These are phyloP conservation scores for Saturnia pavonia DNA, from an alignment of 2,888 invertebrate species.

Conservation along the genomic window DNA sequence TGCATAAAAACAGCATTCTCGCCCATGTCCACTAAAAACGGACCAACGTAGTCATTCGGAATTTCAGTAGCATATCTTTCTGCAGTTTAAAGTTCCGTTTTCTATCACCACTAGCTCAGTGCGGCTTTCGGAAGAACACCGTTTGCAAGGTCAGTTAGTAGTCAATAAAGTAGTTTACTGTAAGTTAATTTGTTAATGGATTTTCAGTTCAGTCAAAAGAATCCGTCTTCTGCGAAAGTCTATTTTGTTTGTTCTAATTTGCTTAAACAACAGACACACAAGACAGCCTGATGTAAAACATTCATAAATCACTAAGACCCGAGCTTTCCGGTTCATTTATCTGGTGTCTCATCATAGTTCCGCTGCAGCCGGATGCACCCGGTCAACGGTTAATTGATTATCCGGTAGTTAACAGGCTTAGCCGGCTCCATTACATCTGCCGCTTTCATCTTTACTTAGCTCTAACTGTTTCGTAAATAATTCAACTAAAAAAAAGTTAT, in stretches of 20 bases:
- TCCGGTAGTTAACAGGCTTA: slow-evolving; percentile 33
- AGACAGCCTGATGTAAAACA: slow-evolving; percentile 16
- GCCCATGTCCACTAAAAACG: too few relatives aligned
- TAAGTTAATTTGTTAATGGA: too few relatives aligned
- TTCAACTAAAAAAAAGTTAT: not conserved
- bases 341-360: slow-evolving; percentile 68
- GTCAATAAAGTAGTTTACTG: too few relatives aligned
- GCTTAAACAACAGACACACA: not conserved
- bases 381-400: slow-evolving; percentile 78
- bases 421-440: slow-evolving; percentile 5
- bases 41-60: too few relatives aligned
- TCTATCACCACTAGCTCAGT: too few relatives aligned
- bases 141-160: too few relatives aligned
- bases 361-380: slow-evolving; percentile 72
- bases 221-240: not conserved
- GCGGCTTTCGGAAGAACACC: too few relatives aligned
- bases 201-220: too few relatives aligned
- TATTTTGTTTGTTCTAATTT: slow-evolving; percentile 5
- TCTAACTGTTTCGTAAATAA: not conserved
- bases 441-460: slow-evolving; percentile 8
- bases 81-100: too few relatives aligned
- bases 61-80: too few relatives aligned
- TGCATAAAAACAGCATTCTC: too few relatives aligned
- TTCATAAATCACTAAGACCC: slow-evolving; percentile 20
- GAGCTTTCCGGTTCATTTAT: slow-evolving; percentile 69